A percentile compares a stretch with the other conserved stretches of the same genome.
Conservation (phyloP, 2,888 invertebrate genomes). For the Drosophila macrospina region DNA sequence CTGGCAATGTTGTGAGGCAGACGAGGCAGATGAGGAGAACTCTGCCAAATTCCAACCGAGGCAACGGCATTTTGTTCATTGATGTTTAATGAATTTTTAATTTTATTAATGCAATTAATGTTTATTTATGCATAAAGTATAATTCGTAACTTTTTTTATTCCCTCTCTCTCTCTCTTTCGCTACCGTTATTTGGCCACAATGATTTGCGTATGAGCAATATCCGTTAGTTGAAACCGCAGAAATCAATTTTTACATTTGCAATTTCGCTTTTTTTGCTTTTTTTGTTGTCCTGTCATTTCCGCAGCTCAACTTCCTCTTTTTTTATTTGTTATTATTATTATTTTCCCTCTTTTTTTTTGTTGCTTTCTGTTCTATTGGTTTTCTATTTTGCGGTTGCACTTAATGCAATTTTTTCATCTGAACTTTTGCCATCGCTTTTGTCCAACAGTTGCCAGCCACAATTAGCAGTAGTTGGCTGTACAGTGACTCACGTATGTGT, state of each 20-base stretch:
- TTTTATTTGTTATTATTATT: constrained; percentile 30
- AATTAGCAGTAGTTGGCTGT: constrained; percentile 61
- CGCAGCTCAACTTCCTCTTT: constrained; percentile 67
- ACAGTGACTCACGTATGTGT: constrained; percentile 63
- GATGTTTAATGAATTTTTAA: constrained; percentile 22
- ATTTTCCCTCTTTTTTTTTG: constrained; percentile 18
- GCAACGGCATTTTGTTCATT: constrained; percentile 47
- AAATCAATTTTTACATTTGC: constrained; percentile 76
- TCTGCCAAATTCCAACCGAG: constrained; percentile 46
- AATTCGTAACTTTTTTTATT: constrained; percentile 6
- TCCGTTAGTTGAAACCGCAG: constrained; percentile 65
- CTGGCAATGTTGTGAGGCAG: constrained; percentile 64
- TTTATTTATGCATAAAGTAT: constrained; percentile 9
- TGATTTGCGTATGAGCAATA: constrained; percentile 16
- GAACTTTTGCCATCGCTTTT: constrained; percentile 47
- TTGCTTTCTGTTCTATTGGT: constrained; percentile 31
- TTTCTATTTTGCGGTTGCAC: constrained; percentile 72
- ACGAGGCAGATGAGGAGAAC: constrained; percentile 46
- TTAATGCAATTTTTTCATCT: constrained; percentile 75
- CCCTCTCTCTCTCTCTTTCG: no score
- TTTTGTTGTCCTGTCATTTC: constrained; percentile 31
- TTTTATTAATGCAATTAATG: constrained; percentile 26
- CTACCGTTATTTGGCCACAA: constrained; percentile 34
- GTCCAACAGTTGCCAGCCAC: constrained; percentile 56
- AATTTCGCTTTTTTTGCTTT: constrained; percentile 48